Percentiles rank a stretch among this genome's conserved stretches.
Evolutionary conservation across 2,113 vertebrate species (phyloP).

Genomic region (Glareola pratincola): DNA sequence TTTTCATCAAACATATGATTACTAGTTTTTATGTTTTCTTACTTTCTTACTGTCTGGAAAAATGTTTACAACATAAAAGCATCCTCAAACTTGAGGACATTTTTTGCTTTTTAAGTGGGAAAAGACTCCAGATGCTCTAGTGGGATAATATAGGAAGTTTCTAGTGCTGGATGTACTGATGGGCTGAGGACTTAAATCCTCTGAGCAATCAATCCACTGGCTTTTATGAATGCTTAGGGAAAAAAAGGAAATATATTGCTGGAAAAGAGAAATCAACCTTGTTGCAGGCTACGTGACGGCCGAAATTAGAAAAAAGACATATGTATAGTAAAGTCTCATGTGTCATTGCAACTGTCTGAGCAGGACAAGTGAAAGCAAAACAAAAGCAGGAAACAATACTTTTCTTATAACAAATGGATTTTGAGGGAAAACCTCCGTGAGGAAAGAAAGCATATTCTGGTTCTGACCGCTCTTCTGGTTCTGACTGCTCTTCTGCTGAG

Average conservation of each 20-base stretch:
- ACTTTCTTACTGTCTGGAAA: neutral
- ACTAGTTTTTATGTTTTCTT: neutral
- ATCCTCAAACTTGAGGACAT: neutral
- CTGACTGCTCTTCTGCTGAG: neutral
- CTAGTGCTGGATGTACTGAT: neutral
- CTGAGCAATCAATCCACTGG: neutral
- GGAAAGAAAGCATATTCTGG: neutral
- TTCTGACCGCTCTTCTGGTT: neutral
- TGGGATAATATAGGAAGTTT: slow-evolving; percentile 27
- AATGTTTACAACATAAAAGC: neutral
- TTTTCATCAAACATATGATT: neutral
- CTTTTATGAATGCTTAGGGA: slow-evolving; percentile 26
- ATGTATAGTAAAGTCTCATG: neutral
- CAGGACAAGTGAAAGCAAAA: neutral
- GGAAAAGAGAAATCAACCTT: slow-evolving; percentile 2
- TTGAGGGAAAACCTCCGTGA: neutral
- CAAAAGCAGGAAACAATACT: neutral
- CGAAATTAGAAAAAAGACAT: neutral
- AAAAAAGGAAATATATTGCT: neutral
- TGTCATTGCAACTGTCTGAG: neutral
- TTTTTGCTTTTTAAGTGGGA: neutral
- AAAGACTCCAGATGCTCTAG: neutral
- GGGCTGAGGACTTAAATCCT: slow-evolving; percentile 7
- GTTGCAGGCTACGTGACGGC: neutral
- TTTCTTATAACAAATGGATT: neutral